Percentiles rank a stretch among this genome's conserved stretches.
Evolutionary conservation across 1,140 invertebrate genomes (phyloP).

Genomic region (Zelostemma sp.): DNA sequence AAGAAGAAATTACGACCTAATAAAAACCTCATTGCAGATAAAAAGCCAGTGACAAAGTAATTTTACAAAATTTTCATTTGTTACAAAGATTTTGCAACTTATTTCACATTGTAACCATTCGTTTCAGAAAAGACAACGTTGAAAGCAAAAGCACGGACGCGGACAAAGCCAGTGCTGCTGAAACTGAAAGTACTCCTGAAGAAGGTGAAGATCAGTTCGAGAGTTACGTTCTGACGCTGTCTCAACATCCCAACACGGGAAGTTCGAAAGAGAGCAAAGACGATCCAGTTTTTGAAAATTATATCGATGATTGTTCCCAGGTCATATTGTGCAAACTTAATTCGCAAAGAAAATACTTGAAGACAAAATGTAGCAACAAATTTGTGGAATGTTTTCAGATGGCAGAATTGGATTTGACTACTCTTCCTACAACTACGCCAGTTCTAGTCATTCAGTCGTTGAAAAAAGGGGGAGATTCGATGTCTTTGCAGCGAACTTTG

Average conservation of each 20-base stretch:
- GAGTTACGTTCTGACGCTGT: slow-evolving; percentile 78
- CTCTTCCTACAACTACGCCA: slow-evolving; percentile 71
- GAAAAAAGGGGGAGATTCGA: slow-evolving; percentile 78
- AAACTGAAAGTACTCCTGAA: slow-evolving; percentile 58
- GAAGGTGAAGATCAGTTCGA: slow-evolving; percentile 71
- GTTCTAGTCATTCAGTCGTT: slow-evolving; percentile 82
- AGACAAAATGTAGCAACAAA: too few species aligned
- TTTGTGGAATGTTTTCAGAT: slow-evolving; percentile 72
- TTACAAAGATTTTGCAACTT: too few species aligned
- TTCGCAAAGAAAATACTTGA: neutral
- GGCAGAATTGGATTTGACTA: slow-evolving; percentile 76
- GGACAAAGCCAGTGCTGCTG: slow-evolving; percentile 48
- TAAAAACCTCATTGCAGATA: slow-evolving; percentile 45
- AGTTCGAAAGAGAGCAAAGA: slow-evolving; percentile 50
- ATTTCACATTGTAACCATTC: neutral
- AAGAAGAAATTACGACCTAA: slow-evolving; percentile 52
- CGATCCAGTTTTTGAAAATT: slow-evolving; percentile 48
- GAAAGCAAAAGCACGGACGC: slow-evolving; percentile 43
- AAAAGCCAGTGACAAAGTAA: slow-evolving; percentile 23
- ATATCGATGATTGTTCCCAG: slow-evolving; percentile 78
- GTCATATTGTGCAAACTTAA: slow-evolving; percentile 53
- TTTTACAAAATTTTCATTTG: slow-evolving; percentile 16
- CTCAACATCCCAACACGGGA: slow-evolving; percentile 67
- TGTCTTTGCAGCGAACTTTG: slow-evolving; percentile 77
- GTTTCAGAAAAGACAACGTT: neutral